These are phyloP conservation scores for Equus quagga DNA, from an alignment of 2,113 vertebrate species.

Conservation along the genomic window DNA sequence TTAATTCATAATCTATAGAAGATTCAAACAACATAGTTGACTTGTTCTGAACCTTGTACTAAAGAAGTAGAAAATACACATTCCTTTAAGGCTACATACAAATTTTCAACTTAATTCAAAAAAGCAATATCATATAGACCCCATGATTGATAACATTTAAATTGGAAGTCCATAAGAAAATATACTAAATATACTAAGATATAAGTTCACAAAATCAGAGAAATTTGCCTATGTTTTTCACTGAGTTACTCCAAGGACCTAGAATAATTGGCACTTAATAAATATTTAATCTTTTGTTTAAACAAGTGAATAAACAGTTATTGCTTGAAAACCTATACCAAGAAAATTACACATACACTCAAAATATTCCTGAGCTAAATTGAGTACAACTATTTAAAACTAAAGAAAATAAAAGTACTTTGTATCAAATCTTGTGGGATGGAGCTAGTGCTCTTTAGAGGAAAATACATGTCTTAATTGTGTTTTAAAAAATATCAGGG, in stretches of 20 bases:
- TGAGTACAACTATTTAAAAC: neutral
- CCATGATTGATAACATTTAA: neutral
- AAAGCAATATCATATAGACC: neutral
- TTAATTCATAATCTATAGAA: neutral
- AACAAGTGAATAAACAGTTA: neutral
- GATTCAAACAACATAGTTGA: neutral
- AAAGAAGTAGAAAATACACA: conserved; percentile 7
- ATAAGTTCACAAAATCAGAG: neutral
- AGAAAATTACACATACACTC: neutral
- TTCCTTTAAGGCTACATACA: neutral
- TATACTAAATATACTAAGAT: neutral
- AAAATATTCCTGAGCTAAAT: neutral
- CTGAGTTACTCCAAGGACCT: neutral
- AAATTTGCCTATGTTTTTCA: neutral
- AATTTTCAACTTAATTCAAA: neutral
- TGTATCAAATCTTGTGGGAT: neutral
- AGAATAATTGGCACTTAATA: neutral
- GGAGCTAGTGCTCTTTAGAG: neutral
- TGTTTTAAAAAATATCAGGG: neutral
- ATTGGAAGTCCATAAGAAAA: neutral
- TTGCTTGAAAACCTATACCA: neutral
- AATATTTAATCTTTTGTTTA: neutral
- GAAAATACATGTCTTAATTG: neutral
- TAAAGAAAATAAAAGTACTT: neutral
- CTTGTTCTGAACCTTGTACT: neutral